Conservation (phyloP, 1,140 invertebrate species). For the Papilio helenus region DNA sequence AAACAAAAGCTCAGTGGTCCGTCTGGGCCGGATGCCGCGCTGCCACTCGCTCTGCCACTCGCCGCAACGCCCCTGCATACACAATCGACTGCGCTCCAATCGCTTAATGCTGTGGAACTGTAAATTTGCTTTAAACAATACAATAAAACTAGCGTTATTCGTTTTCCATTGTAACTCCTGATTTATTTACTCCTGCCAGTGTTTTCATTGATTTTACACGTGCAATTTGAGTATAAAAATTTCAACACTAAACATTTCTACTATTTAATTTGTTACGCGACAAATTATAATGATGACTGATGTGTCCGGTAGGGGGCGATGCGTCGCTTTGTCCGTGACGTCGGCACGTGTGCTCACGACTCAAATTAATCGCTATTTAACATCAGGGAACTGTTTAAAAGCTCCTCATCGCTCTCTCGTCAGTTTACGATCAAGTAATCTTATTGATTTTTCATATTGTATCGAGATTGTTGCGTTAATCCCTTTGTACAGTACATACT, state of each 20-base stretch:
- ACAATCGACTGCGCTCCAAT: slow-evolving; percentile 9
- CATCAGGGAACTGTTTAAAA: slow-evolving; percentile 15
- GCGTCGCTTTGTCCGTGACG: background rate
- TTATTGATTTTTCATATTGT: background rate
- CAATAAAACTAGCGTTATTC: background rate
- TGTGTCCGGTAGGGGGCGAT: background rate
- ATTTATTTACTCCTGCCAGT: background rate
- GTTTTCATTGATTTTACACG: background rate
- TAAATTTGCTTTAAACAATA: background rate
- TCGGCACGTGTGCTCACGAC: slow-evolving; percentile 3
- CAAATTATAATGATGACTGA: background rate
- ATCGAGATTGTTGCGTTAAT: background rate
- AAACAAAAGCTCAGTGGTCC: slow-evolving; percentile 8
- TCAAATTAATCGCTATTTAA: slow-evolving; percentile 24
- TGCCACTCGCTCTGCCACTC: background rate
- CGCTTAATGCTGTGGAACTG: background rate
- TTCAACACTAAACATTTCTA: background rate
- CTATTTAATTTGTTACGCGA: background rate
- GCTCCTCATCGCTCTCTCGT: background rate
- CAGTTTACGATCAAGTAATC: background rate
- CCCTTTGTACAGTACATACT: background rate
- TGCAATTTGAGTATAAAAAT: background rate
- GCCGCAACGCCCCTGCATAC: background rate
- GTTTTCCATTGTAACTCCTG: too few species aligned
- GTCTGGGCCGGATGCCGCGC: slow-evolving; percentile 16